Conservation (phyloP, 2,113 vertebrate genomes). For the Hydropotes inermis region DNA sequence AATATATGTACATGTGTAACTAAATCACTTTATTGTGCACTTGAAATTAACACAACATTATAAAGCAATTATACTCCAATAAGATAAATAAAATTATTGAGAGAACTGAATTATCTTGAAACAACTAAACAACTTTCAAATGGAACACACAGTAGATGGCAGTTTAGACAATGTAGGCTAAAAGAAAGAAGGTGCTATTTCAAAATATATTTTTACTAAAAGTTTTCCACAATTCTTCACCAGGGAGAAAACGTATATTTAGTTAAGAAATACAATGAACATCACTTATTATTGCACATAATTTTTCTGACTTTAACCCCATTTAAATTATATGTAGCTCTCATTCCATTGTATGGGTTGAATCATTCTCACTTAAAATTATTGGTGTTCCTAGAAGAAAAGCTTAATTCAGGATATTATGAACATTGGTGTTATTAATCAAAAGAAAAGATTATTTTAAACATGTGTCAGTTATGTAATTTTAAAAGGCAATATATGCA, state of each 20-base stretch:
- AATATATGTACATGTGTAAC: not conserved
- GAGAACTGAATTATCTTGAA: not conserved
- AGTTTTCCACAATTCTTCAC: not conserved
- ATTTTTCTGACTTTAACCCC: not conserved
- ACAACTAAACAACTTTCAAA: not conserved
- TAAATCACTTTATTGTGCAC: not conserved
- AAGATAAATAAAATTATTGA: not conserved
- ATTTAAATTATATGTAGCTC: conserved; percentile 34
- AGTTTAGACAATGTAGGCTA: not conserved
- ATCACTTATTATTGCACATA: not conserved
- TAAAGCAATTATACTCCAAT: not conserved
- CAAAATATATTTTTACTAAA: not conserved
- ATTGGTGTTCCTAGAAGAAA: not conserved
- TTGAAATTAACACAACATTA: not conserved
- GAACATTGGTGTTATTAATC: not conserved
- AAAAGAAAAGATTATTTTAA: conserved; percentile 12
- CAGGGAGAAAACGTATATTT: not conserved
- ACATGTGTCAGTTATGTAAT: not conserved
- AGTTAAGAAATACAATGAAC: not conserved
- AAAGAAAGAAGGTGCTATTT: not conserved
- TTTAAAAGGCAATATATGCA: not conserved
- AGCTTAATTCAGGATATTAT: conserved; percentile 8
- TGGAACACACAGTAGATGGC: not conserved
- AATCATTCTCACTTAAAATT: conserved; percentile 22
- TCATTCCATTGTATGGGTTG: not conserved